Conservation (phyloP, 2,888 invertebrate genomes). For the Saturnia japonica region DNA sequence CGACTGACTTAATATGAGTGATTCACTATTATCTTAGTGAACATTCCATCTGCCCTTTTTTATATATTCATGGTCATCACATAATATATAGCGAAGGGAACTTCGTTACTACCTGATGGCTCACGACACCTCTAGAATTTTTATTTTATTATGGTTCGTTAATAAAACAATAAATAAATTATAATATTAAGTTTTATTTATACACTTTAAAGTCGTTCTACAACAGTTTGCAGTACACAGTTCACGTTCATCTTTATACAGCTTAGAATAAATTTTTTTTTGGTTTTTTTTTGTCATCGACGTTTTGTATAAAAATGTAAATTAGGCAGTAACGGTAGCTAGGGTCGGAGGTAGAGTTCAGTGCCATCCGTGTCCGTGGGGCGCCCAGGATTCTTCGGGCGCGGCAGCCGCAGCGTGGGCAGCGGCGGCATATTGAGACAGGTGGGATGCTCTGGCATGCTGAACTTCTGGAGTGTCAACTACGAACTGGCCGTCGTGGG, state of each 20-base stretch:
- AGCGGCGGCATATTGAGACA: slow-evolving; percentile 69
- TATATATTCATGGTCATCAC: too few relatives aligned
- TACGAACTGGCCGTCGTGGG: slow-evolving; percentile 78
- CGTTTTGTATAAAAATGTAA: slow-evolving; percentile 71
- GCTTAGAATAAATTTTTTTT: slow-evolving; percentile 60
- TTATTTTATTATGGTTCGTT: not conserved
- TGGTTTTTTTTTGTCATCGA: slow-evolving; percentile 52
- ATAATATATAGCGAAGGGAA: too few relatives aligned
- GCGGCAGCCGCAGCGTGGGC: slow-evolving; percentile 74
- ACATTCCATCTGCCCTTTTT: too few relatives aligned
- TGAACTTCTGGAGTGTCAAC: slow-evolving; percentile 78
- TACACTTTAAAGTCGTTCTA: slow-evolving; percentile 75
- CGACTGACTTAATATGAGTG: too few relatives aligned
- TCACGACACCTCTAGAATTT: too few relatives aligned
- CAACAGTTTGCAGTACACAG: slow-evolving; percentile 71
- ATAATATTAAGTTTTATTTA: slow-evolving; percentile 68
- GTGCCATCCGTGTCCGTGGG: slow-evolving; percentile 65
- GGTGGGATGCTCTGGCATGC: slow-evolving; percentile 73
- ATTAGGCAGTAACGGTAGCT: slow-evolving; percentile 59
- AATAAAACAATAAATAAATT: slow-evolving; percentile 36
- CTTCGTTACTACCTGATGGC: too few relatives aligned
- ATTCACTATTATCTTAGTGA: too few relatives aligned
- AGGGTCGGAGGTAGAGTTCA: slow-evolving; percentile 63
- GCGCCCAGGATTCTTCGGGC: slow-evolving; percentile 74
- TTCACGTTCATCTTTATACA: slow-evolving; percentile 75